Evolutionary conservation across 2,888 invertebrate genomes (phyloP).

Genomic region (Drosophila pullipes): DNA sequence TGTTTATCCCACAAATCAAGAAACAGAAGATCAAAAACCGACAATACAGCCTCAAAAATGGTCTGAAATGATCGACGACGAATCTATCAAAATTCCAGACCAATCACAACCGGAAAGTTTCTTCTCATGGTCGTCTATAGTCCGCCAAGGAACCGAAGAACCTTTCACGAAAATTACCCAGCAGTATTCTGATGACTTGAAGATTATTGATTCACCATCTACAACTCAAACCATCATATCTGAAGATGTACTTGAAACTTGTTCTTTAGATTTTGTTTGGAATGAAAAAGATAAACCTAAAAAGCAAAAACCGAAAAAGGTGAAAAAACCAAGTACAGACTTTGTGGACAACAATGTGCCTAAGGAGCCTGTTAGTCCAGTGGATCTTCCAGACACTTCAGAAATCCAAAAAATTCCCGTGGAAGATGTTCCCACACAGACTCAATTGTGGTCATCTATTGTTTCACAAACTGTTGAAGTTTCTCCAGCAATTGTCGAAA

Average conservation of each 20-base stretch:
- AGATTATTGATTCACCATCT: not conserved
- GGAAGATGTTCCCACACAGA: not conserved
- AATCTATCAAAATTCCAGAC: not conserved
- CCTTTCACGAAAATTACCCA: constrained; percentile 40
- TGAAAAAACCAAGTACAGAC: constrained; percentile 19
- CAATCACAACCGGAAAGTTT: constrained; percentile 1
- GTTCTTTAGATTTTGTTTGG: not conserved
- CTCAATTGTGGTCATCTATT: constrained; percentile 50
- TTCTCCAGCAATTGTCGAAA: not conserved
- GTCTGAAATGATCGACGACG: constrained; percentile 46
- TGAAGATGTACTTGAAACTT: constrained; percentile 5
- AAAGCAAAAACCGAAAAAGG: constrained; percentile 39
- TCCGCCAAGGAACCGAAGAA: constrained; percentile 60
- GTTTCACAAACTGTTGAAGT: constrained; percentile 22
- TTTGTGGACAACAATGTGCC: not conserved
- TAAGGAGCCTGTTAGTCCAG: constrained; percentile 3
- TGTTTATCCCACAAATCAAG: not conserved
- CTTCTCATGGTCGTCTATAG: constrained; percentile 62
- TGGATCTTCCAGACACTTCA: not conserved
- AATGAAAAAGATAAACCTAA: constrained; percentile 20
- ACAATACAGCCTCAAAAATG: constrained; percentile 27
- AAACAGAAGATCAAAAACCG: not conserved
- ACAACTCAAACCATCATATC: not conserved
- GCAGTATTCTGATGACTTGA: constrained; percentile 2
- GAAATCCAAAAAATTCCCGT: not conserved